These are phyloP conservation scores for Cerastis rubricosa DNA, from an alignment of 2,888 invertebrate species.

Conservation along the genomic window DNA sequence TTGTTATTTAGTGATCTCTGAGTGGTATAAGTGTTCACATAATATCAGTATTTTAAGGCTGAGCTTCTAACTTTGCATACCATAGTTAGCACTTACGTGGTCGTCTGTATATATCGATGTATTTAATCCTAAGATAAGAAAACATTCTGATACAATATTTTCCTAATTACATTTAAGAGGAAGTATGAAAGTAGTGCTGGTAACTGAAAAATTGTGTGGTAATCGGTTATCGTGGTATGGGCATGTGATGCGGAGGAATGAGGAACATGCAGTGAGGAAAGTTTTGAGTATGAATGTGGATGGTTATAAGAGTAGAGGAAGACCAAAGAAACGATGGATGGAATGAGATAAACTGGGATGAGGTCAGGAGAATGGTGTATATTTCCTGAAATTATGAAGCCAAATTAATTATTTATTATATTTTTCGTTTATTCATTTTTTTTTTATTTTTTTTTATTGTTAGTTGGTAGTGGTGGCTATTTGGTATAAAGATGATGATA, in stretches of 20 bases:
- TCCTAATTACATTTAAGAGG: neutral
- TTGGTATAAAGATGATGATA: neutral
- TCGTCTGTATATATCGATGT: neutral
- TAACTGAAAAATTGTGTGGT: neutral
- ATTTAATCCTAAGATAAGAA: neutral
- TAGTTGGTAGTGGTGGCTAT: neutral
- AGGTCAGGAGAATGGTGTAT: neutral
- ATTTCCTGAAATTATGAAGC: neutral
- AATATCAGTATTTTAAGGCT: neutral
- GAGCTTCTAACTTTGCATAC: neutral
- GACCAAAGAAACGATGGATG: neutral
- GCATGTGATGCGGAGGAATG: neutral
- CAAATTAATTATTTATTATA: neutral
- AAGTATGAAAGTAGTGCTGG: neutral
- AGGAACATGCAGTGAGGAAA: neutral
- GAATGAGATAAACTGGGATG: neutral
- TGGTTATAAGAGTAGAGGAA: neutral
- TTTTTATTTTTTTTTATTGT: too few relatives aligned
- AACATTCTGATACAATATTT: neutral
- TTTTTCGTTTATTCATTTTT: too few relatives aligned
- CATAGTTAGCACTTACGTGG: neutral
- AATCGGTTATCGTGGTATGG: neutral
- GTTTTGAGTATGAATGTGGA: neutral
- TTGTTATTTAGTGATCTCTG: neutral
- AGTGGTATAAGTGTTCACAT: neutral